Conservation (phyloP, 2,888 invertebrate species). For the Macrophya alboannulata region DNA sequence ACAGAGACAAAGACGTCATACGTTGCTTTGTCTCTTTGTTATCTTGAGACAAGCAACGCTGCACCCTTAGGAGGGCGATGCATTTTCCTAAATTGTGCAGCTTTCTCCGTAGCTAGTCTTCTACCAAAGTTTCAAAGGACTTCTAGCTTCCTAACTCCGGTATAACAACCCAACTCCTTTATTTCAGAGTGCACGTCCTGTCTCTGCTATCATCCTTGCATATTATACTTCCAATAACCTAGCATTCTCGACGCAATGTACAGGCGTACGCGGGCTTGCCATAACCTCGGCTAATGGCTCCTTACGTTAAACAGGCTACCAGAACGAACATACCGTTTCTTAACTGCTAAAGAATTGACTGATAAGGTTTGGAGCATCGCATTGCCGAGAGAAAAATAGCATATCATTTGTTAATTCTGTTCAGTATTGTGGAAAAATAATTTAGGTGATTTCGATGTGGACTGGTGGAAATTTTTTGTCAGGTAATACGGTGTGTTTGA, state of each 20-base stretch:
- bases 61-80: not conserved
- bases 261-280: slow-evolving; percentile 32
- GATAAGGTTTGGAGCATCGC: slow-evolving; percentile 6
- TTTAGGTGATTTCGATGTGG: not conserved
- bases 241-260: slow-evolving; percentile 30
- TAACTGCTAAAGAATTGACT: slow-evolving; percentile 36
- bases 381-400: not conserved
- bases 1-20: slow-evolving; percentile 32
- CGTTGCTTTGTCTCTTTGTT: slow-evolving; percentile 26
- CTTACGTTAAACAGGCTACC: slow-evolving; percentile 20
- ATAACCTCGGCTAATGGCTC: slow-evolving; percentile 42
- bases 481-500: not conserved
- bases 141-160: not conserved
- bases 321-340: slow-evolving; percentile 15
- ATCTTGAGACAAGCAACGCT: slow-evolving; percentile 13
- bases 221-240: slow-evolving; percentile 46
- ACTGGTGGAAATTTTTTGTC: not conserved
- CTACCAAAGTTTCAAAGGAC: not conserved
- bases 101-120: slow-evolving; percentile 16
- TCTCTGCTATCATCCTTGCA: slow-evolving; percentile 27
- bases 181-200: slow-evolving; percentile 26
- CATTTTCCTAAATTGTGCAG: slow-evolving; percentile 2
- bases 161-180: slow-evolving; percentile 17
- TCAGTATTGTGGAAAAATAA: not conserved
- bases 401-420: not conserved